phyloP scores from a whole-genome alignment of 2,797 vertebrate species.

The Sorex maritimensis region DNA sequence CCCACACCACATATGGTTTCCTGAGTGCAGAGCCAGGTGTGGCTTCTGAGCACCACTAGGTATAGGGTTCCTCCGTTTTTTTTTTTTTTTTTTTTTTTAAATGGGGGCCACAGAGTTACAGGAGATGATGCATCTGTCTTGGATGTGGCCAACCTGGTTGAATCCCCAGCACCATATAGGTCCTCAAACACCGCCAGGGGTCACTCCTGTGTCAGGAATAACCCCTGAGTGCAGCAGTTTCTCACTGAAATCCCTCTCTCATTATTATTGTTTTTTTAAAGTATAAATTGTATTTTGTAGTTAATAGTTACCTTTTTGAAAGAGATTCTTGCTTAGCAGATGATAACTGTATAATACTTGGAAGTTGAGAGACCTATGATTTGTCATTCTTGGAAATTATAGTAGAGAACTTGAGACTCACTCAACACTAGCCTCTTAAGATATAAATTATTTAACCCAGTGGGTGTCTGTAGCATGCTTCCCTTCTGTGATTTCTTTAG shows the following conservation, averaged over 20 bases:
- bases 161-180: not conserved
- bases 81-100: no score
- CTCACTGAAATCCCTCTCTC: no score
- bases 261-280: not conserved
- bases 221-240: not conserved
- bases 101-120: no score
- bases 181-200: no score
- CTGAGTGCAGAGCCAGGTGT: no score
- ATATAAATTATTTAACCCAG: slow-evolving; percentile 37
- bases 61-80: no score
- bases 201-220: no score
- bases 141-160: no score
- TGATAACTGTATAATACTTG: slow-evolving; percentile 44
- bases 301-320: slow-evolving; percentile 47
- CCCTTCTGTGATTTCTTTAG: slow-evolving; percentile 41
- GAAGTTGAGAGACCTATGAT: slow-evolving; percentile 56
- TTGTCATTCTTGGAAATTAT: slow-evolving; percentile 28
- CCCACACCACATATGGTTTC: no score
- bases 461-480: slow-evolving; percentile 28
- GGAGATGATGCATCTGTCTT: no score
- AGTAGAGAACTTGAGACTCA: slow-evolving; percentile 67
- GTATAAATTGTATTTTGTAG: slow-evolving; percentile 53
- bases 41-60: no score
- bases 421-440: slow-evolving; percentile 11
- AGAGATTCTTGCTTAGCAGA: not conserved